Base-by-base conservation (phyloP, 2,888 invertebrate genomes). In the Clusia tigrina region DNA sequence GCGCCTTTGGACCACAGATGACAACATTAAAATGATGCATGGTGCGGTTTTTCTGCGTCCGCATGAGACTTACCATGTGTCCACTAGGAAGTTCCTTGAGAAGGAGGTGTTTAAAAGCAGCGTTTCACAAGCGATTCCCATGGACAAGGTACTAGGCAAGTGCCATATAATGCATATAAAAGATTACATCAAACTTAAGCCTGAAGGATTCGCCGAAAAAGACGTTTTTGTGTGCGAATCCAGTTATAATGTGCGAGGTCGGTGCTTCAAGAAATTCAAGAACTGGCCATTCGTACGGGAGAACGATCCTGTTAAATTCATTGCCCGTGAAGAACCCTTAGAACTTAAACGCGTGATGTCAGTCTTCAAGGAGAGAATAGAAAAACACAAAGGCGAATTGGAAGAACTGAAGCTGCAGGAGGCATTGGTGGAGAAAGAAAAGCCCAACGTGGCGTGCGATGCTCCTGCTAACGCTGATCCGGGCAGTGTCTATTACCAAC, bases 221-320 rank as follows among this genome's bases (percentile, higher is more conserved):
- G 97, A 99, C 83, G 92, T 98, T 1, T 99, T 92, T 79, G 97
- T 98, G 0, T 98, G 98, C 82, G 98, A 99, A 84, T 96, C 95
- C 18, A 88, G 96, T 3, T 99, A 99, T 84, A 93, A 91, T 71
- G 90, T 94, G 0, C 90, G 90, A 73, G 89, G 90, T 38, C 89
- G 95, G 66, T 90, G 91, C 74, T 98, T 98, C 84, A 96, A 96
- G 84, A 98, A 98, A 85, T 95, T 98, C 64, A 95, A 94, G 84
- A 89, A 88, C 67, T 92, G 89, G 91, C 88, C 87, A 74, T 81
- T 80, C 54, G 63, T 76, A 0, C 89, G 85, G 72, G 89, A 84
- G 81, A 88, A 86, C 57, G 88, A 89, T 62, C 86, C 89, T 53
- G 80, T 91, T 1, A 88, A 88, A 70, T 84, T 93, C 68, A 83